Evolutionary conservation across 2,797 vertebrate species (phyloP).

Genomic region (Sphenopsis melanotis): DNA sequence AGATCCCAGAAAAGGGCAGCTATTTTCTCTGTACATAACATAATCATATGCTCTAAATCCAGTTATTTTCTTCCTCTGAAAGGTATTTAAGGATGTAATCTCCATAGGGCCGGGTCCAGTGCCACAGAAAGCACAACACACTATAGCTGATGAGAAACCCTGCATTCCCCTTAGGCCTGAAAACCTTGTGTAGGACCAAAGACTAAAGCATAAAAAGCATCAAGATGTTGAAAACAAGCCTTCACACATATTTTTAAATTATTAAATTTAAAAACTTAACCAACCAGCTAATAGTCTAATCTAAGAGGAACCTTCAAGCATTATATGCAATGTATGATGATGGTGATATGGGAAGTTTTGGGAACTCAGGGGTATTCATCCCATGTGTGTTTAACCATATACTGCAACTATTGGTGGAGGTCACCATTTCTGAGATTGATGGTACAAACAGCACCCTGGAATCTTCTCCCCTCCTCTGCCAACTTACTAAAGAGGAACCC

Average conservation of each 20-base stretch:
- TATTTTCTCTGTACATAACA: constrained; percentile 37
- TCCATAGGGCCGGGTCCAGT: not conserved
- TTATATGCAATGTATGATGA: accelerated
- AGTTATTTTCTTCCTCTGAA: constrained; percentile 21
- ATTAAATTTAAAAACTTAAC: not conserved
- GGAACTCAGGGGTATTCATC: not conserved
- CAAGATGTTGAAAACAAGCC: not conserved
- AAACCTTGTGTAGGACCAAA: not conserved
- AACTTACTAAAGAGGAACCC: not conserved
- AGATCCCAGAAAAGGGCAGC: not conserved
- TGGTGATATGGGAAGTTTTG: not conserved
- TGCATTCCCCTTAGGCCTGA: not conserved
- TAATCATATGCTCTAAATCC: not conserved
- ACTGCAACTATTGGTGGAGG: not conserved
- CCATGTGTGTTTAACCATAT: not conserved
- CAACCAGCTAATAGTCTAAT: not conserved
- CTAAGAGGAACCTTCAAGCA: not conserved
- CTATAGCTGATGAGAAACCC: not conserved
- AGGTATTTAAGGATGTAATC: constrained; percentile 37
- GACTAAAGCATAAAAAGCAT: not conserved
- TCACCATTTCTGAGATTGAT: not conserved
- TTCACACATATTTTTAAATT: not conserved
- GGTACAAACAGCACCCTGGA: not conserved
- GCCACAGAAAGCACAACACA: not conserved
- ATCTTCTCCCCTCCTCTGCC: not conserved